Conservation (phyloP, 2,113 vertebrate species). For the Neolamprologus modestus region DNA sequence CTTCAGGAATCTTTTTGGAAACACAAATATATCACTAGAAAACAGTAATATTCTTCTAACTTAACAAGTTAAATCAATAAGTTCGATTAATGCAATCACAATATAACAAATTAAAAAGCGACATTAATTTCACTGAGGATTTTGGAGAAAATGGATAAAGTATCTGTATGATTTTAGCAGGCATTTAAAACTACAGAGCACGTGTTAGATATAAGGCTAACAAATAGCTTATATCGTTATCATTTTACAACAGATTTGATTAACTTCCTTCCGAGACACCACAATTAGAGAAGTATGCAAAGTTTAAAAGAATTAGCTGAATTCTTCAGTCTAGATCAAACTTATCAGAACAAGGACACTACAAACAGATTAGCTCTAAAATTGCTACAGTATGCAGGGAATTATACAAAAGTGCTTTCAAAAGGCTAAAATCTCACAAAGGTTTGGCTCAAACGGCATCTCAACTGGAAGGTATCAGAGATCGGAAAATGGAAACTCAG, state of each 20-base stretch:
- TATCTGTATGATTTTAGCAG: background rate
- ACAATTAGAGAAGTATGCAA: background rate
- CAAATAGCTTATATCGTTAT: background rate
- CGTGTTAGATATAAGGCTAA: background rate
- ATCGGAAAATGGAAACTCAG: background rate
- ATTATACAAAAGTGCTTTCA: background rate
- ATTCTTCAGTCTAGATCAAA: background rate
- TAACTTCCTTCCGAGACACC: background rate
- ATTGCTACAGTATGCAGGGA: conserved; percentile 16
- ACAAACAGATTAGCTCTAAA: background rate
- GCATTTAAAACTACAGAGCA: background rate
- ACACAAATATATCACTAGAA: background rate
- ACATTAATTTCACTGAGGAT: background rate
- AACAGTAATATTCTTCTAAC: background rate
- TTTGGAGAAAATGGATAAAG: background rate
- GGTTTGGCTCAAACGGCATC: background rate
- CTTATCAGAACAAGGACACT: background rate
- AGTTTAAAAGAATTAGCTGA: background rate
- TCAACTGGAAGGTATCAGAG: background rate
- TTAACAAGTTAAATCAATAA: background rate
- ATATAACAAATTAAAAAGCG: background rate
- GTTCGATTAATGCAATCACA: background rate
- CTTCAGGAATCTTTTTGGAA: background rate
- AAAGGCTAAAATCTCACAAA: background rate
- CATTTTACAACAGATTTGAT: background rate